These are phyloP conservation scores for Idaea dimidiata DNA, from an alignment of 2,888 invertebrate species.

Conservation along the genomic window DNA sequence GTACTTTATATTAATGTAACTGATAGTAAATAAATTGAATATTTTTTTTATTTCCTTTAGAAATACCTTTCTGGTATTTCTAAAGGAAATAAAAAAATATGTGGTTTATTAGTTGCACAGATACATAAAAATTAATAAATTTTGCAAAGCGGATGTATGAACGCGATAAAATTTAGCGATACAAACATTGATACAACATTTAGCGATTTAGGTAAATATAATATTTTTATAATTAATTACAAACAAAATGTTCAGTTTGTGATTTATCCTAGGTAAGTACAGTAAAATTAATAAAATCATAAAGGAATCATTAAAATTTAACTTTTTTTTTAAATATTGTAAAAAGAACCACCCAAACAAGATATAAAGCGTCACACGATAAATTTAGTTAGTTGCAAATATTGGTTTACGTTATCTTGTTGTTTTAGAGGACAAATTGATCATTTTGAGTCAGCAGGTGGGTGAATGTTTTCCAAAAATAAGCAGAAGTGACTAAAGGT, in stretches of 20 bases:
- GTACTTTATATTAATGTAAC: too few species aligned
- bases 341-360: background rate
- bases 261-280: background rate
- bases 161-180: background rate
- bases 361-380: background rate
- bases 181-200: background rate
- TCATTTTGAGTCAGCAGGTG: background rate
- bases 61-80: too few species aligned
- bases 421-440: background rate
- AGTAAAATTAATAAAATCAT: background rate
- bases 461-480: background rate
- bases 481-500: background rate
- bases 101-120: too few species aligned
- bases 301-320: background rate
- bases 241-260: background rate
- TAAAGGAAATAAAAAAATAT: too few species aligned
- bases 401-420: slow-evolving; percentile 8
- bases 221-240: background rate
- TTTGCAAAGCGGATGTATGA: background rate
- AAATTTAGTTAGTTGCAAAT: slow-evolving; percentile 13
- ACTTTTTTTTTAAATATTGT: background rate
- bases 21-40: too few species aligned
- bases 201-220: background rate
- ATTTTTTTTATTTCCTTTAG: too few species aligned
- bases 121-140: too few species aligned